A percentile compares a stretch with the other conserved stretches of the same genome.
Conservation (phyloP, 2,888 invertebrate species). For the Orthosia gothica region DNA sequence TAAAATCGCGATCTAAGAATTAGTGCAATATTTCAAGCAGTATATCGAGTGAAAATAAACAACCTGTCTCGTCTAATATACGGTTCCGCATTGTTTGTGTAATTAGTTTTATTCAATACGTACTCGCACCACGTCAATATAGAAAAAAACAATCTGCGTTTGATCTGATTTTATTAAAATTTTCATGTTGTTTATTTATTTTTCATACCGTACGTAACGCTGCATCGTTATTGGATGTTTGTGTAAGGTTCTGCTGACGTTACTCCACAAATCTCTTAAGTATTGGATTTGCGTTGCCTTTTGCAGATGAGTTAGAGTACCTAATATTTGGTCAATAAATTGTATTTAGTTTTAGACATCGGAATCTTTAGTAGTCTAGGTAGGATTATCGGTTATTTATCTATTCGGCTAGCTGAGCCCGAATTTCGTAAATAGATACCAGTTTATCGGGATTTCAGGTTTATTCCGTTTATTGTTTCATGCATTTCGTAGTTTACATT, state of each 20-base stretch:
- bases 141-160: constrained; percentile 9
- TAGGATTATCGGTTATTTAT: constrained; percentile 34
- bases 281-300: constrained; percentile 34
- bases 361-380: constrained; percentile 22
- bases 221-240: constrained; percentile 10
- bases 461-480: background rate
- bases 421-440: constrained; percentile 25
- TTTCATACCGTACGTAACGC: constrained; percentile 15
- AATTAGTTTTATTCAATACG: constrained; percentile 49
- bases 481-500: background rate
- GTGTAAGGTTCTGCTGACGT: constrained; percentile 43
- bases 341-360: constrained; percentile 20
- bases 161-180: constrained; percentile 24
- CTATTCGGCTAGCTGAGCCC: background rate
- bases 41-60: constrained; percentile 51
- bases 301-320: constrained; percentile 16
- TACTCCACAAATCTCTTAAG: constrained; percentile 29
- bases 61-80: constrained; percentile 19
- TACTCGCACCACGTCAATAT: constrained; percentile 12
- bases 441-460: background rate
- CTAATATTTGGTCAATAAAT: constrained; percentile 51
- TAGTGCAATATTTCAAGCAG: constrained; percentile 37
- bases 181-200: constrained; percentile 28
- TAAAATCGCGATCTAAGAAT: constrained; percentile 38
- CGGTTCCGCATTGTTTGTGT: constrained; percentile 35